Evolutionary conservation across 1,140 invertebrate species (phyloP).

Genomic region (Drosophila tropicalis): DNA sequence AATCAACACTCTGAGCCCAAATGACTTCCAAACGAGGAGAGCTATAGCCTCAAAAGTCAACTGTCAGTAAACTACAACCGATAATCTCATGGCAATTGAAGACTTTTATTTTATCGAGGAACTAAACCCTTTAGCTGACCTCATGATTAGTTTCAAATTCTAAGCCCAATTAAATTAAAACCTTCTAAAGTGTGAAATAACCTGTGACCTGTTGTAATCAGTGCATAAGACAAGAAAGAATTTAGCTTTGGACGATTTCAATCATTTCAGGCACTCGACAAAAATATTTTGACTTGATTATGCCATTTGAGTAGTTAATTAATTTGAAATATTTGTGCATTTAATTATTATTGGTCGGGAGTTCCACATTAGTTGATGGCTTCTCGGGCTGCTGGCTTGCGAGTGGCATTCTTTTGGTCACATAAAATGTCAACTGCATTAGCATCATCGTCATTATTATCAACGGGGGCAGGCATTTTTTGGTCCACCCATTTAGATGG

Average conservation of each 20-base stretch:
- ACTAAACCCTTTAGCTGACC: too few relatives aligned
- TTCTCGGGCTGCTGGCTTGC: neutral
- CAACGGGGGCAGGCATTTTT: conserved; percentile 56
- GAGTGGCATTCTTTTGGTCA: conserved; percentile 46
- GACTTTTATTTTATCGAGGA: too few relatives aligned
- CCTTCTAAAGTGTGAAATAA: too few relatives aligned
- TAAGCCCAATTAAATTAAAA: too few relatives aligned
- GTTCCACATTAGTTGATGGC: neutral
- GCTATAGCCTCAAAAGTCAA: too few relatives aligned
- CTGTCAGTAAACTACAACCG: too few relatives aligned
- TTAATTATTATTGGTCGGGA: conserved; percentile 58
- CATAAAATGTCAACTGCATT: conserved; percentile 79
- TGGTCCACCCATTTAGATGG: conserved; percentile 20
- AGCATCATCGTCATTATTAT: conserved; percentile 73
- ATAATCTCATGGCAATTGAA: too few relatives aligned
- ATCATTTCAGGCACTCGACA: neutral
- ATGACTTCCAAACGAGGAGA: too few relatives aligned
- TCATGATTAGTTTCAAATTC: too few relatives aligned
- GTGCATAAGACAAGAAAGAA: too few relatives aligned
- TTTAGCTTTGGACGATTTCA: neutral
- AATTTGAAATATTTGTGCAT: conserved; percentile 74
- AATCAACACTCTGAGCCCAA: too few relatives aligned
- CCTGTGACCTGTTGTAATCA: too few relatives aligned
- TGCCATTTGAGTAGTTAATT: conserved; percentile 59
- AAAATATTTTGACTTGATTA: conserved; percentile 9